Evolutionary conservation across 1,140 invertebrate species (phyloP).

Genomic region (Apis mellifera): DNA sequence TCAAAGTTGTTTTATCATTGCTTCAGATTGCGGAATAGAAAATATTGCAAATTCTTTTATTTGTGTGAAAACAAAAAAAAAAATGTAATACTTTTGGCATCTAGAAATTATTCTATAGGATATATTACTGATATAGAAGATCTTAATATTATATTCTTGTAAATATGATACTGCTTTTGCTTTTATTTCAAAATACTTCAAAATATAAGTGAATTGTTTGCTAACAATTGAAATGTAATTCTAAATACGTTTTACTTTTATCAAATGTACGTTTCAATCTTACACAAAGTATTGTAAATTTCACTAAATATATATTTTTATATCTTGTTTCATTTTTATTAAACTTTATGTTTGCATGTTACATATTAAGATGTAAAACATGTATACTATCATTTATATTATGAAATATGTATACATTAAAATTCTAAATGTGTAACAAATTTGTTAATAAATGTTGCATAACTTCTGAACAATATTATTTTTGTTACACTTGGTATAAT

Average conservation of each 20-base stretch:
- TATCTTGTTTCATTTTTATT: neutral
- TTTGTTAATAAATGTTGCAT: constrained; percentile 31
- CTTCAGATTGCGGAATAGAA: neutral
- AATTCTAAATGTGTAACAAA: constrained; percentile 21
- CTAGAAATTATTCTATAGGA: neutral
- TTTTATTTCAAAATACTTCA: neutral
- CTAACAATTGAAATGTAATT: constrained; percentile 3
- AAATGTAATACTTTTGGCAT: neutral
- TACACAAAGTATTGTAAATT: neutral
- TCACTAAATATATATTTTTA: constrained; percentile 2
- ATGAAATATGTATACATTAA: neutral
- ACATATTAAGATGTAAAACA: neutral
- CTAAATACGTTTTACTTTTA: neutral
- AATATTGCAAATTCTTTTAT: neutral
- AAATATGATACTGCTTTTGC: neutral
- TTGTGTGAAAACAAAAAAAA: neutral
- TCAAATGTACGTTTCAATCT: neutral
- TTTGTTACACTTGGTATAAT: neutral
- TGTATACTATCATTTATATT: constrained; percentile 10
- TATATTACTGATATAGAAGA: neutral
- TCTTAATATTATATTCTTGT: neutral
- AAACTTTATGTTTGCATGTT: constrained; percentile 10
- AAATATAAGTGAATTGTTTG: neutral
- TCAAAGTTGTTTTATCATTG: neutral
- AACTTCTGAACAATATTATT: neutral